Evolutionary conservation across 2,888 invertebrate species (phyloP), one percentile per base, ranked within the genome.

Genomic region (Merodon equestris): DNA sequence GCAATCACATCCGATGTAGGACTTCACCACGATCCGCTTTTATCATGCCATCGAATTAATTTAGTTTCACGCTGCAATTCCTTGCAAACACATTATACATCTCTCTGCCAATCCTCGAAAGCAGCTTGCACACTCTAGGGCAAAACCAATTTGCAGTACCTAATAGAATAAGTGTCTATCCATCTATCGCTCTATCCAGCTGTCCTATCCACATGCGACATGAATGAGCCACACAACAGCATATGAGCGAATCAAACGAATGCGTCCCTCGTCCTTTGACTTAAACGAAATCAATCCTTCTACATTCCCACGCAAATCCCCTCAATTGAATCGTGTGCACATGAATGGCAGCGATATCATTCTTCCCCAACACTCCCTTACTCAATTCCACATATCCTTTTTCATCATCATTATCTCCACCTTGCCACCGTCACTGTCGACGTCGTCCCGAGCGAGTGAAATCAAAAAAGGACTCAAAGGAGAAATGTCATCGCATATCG

Each of bases 331-430:
- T 71, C 58, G 53, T 54, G 44, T 60, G 58, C 64, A 70, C 45
- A 67, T 42, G 47, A 77, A 63, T 58, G 58, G 61, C 66, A 56
- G 53, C 56, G 57, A 67, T 61, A 67, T 10, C 42, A 4, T 67
- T 48, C 7, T 27, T 51, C 47, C 47, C 53, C 7, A 27, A 2
- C 27, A 4, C 27, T 27, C 27, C 27, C 3, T 27, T 2, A 27
- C 27, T 27, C 27, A 27, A 7, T 4, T 27, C 27, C 27, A 72
- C 60, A 67, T 50, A 61, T 60, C 66, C 67, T 77, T 63, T 72
- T 68, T 77, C 77, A 68, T 77, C 73, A 73, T 68, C 73, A 77
- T 77, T 73, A 73, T 72, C 56, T 47, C 57, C 36, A 45, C 61
- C 45, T 15, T 34, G 48, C 13, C 58, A 48, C 27, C 10, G 47